A percentile compares a stretch with the other conserved stretches of the same genome.
phyloP scores from a whole-genome alignment of 2,113 vertebrate genomes.

The Laticauda laticaudata region DNA sequence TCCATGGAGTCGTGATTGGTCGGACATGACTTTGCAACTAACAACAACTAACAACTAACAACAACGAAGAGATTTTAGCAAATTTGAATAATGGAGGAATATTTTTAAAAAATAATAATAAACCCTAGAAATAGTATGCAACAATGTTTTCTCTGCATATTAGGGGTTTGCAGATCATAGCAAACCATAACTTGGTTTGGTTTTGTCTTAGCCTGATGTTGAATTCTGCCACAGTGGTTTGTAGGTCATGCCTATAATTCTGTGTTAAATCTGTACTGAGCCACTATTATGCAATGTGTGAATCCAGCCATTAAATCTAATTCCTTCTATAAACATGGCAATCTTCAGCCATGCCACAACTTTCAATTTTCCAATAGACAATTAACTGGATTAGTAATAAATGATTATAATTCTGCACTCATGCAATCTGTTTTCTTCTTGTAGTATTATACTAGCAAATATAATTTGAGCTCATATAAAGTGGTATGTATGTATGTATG shows the following conservation, averaged over 20 bases:
- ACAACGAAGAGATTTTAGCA: not conserved
- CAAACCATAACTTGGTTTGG: not conserved
- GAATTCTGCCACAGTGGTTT: not conserved
- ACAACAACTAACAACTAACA: too few relatives aligned
- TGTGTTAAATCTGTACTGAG: not conserved
- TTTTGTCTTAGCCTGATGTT: not conserved
- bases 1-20: too few relatives aligned
- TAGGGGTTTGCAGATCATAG: not conserved
- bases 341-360: not conserved
- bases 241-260: not conserved
- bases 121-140: not conserved
- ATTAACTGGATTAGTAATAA: not conserved
- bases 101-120: not conserved
- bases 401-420: not conserved
- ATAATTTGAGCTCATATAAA: not conserved
- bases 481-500: not conserved
- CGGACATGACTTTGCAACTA: too few relatives aligned
- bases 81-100: not conserved
- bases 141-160: not conserved
- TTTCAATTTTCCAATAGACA: not conserved
- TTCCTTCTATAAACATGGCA: not conserved
- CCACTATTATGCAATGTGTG: not conserved
- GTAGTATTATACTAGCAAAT: not conserved
- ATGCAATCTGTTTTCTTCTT: not conserved
- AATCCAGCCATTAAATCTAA: not conserved